Percentiles rank a stretch among this genome's conserved stretches.
These are phyloP conservation scores for Argyresthia albistria DNA, from an alignment of 2,888 invertebrate species.

Conservation along the genomic window DNA sequence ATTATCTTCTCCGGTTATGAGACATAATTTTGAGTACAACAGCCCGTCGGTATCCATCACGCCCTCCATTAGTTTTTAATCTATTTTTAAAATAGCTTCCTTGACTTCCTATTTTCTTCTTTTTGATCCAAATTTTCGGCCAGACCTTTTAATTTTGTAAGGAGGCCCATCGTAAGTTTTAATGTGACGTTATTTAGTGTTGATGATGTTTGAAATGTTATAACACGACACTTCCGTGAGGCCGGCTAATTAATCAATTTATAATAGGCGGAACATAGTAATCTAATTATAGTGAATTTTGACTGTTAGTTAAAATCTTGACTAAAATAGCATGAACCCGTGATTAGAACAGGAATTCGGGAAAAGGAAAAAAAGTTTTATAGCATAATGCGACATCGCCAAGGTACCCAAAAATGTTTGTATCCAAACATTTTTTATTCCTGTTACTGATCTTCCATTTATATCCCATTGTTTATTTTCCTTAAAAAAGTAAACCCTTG, in stretches of 20 bases:
- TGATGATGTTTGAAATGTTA: neutral
- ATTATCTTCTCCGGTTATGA: constrained; percentile 25
- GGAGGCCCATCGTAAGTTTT: neutral
- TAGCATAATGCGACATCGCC: too few species aligned
- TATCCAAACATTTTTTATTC: neutral
- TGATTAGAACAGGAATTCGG: too few species aligned
- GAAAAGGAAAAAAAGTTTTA: too few species aligned
- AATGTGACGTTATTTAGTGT: neutral
- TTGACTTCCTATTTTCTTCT: neutral
- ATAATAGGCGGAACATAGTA: too few species aligned
- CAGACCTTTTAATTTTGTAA: neutral
- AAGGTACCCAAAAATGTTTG: too few species aligned
- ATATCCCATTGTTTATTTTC: neutral
- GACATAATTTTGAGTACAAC: constrained; percentile 31
- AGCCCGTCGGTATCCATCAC: constrained; percentile 23
- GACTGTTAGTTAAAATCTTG: too few species aligned
- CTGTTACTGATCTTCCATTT: neutral
- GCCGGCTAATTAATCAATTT: too few species aligned
- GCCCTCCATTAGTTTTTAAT: constrained; percentile 21
- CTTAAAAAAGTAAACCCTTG: neutral
- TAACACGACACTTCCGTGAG: neutral
- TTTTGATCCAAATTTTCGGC: neutral
- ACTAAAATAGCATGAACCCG: too few species aligned
- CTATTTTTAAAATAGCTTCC: constrained; percentile 29
- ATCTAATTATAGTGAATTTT: too few species aligned